A percentile compares a stretch with the other conserved stretches of the same genome.
Conservation (phyloP, 2,888 invertebrate genomes). For the Eudemis profundana region DNA sequence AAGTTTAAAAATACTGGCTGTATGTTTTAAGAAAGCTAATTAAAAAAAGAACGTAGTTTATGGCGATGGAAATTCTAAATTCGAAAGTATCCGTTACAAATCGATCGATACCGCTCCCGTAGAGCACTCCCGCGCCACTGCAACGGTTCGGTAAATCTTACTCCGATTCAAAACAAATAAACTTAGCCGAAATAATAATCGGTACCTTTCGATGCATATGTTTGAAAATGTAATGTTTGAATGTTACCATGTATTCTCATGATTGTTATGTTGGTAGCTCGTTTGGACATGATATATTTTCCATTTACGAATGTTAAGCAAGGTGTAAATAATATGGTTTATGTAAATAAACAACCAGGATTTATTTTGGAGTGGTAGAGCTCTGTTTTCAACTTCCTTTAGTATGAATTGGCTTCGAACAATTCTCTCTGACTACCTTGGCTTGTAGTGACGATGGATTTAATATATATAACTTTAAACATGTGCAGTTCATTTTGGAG, state of each 20-base stretch:
- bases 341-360: background rate
- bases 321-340: background rate
- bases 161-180: conserved; percentile 61
- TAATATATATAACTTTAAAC: too few relatives aligned
- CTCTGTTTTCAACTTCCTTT: background rate
- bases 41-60: background rate
- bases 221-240: conserved; percentile 46
- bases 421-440: too few relatives aligned
- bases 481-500: too few relatives aligned
- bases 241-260: conserved; percentile 17
- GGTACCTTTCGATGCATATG: conserved; percentile 54
- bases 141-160: conserved; percentile 45
- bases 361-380: background rate
- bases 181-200: conserved; percentile 61
- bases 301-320: background rate
- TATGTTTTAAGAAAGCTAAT: background rate
- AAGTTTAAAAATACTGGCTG: conserved; percentile 3
- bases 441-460: too few relatives aligned
- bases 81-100: background rate
- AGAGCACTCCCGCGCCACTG: conserved; percentile 48
- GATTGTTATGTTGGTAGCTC: conserved; percentile 6
- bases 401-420: background rate
- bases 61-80: background rate
- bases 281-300: background rate
- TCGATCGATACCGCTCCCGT: conserved; percentile 39